Evolutionary conservation across 2,113 vertebrate species (phyloP), one percentile per base, ranked within the genome.

Genomic region (Steatornis caripensis): DNA sequence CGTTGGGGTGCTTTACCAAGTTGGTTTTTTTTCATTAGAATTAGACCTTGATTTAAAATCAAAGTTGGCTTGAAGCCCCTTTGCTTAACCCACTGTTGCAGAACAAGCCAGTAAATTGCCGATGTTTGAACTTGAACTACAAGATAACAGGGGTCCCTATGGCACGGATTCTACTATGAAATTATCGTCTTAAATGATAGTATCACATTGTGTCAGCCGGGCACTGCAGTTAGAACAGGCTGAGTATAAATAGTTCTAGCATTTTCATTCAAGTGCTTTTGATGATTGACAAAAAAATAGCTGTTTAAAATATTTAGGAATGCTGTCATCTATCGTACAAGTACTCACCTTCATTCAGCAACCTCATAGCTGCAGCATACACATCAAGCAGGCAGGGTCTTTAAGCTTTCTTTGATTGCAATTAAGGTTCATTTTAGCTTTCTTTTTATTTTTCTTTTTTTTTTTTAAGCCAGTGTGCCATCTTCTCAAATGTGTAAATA

Each of bases 1-100:
- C 99, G 98, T 98, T 98, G 99, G 99, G 98, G 98, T 99, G 99
- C 99, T 98, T 98, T 98, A 98, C 98, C 97, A 98, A 98, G 97
- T 98, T 95, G 98, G 88, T 94, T 41, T 96, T 65, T 97, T 95
- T 98, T 98, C 98, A 98, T 98, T 98, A 98, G 98, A 98, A 96
- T 94, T 96, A 98, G 98, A 99, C 99, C 99, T 98, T 99, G 98
- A 98, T 99, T 98, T 98, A 98, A 98, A 99, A 98, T 99, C 99
- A 98, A 99, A 99, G 98, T 96, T 98, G 98, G 99, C 98, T 99
- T 98, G 98, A 98, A 98, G 99, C 98, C 98, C 97, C 93, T 98
- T 98, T 98, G 98, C 97, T 96, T 60, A 82, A 49, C 36, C 72
- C 89, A 5, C 94, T 92, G 69, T 94, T 51, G 85, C 84, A 81